These are phyloP conservation scores for Pelochelys cantorii DNA, from an alignment of 2,797 vertebrate species.

Conservation along the genomic window DNA sequence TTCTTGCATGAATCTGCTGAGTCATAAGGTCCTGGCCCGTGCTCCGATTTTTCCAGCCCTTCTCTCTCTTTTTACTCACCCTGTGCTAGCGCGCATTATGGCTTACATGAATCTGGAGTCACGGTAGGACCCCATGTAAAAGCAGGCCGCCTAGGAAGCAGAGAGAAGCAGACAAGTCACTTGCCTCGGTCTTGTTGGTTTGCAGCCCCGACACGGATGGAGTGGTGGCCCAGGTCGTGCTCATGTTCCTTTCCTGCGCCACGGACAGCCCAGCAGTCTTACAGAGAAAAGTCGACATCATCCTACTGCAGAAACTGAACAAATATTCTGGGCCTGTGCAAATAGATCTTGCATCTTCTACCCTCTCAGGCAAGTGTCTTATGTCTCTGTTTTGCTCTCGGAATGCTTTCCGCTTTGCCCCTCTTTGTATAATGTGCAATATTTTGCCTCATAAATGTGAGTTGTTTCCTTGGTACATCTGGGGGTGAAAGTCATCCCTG, in stretches of 20 bases:
- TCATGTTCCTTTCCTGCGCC: conserved; percentile 77
- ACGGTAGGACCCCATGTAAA: not conserved
- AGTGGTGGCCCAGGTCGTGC: conserved; percentile 73
- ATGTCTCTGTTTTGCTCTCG: not conserved
- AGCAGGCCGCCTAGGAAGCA: not conserved
- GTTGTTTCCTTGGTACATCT: not conserved
- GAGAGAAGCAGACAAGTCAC: not conserved
- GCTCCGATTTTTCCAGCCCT: conserved; percentile 1
- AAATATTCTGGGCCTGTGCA: conserved; percentile 63
- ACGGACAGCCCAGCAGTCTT: conserved; percentile 69
- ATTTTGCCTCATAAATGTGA: not conserved
- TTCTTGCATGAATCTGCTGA: accelerated
- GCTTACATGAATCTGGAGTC: not conserved
- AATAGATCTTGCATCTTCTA: conserved; percentile 72
- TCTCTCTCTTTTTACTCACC: not conserved
- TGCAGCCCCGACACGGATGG: conserved; percentile 73
- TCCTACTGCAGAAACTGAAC: conserved; percentile 71
- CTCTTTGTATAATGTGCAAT: not conserved
- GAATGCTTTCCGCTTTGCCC: not conserved
- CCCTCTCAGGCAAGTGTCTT: conserved; percentile 74
- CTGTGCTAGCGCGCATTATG: not conserved
- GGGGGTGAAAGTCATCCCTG: not conserved
- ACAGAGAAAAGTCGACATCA: conserved; percentile 43
- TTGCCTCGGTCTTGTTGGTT: conserved; percentile 39
- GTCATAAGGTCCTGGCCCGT: not conserved